Evolutionary conservation across 2,888 invertebrate species (phyloP), one percentile per base, ranked within the genome.

Genomic region (Xanthostigma xanthostigma): DNA sequence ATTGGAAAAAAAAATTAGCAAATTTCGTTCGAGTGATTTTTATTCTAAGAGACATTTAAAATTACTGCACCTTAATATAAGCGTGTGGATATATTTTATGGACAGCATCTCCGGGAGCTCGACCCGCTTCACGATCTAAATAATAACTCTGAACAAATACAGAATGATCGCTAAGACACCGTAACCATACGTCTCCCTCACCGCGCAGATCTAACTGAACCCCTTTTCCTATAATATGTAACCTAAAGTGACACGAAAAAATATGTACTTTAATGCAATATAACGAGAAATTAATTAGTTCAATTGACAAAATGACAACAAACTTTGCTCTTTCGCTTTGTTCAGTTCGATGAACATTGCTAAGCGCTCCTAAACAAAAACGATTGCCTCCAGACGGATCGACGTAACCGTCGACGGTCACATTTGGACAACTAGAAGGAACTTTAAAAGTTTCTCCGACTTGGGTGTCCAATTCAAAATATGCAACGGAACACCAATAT

Each of bases 81-180:
- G 96, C 95, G 47, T 85, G 84, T 37, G 96, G 96, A 70, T 96
- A 96, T 56, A 97, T 94, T 75, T 97, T 97, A 68, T 97, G 97
- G 27, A 97, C 96, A 17, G 95, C 96, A 68, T 97, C 96, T 0
- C 97, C 96, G 1, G 97, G 96, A 48, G 91, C 88, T 46, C 95
- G 74, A 34, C 96, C 96, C 34, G 96, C 95, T 71, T 97, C 95
- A 46, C 95, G 75, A 71, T 99, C 98, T 61, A 98, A 71, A 71
- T 96, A 98, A 70, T 95, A 97, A 55, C 94, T 94, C 72, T 97
- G 95, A 51, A 98, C 95, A 69, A 98, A 98, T 52, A 98, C 95
- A 36, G 94, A 93, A 72, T 97, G 94, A 64, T 96, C 94, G 53
- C 94, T 94, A 36, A 93, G 77, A 63, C 95, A 95, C 57, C 91